Percentiles rank a stretch among this genome's conserved stretches.
These are phyloP conservation scores for Smittia aterrima DNA, from an alignment of 2,888 invertebrate genomes.

Conservation along the genomic window DNA sequence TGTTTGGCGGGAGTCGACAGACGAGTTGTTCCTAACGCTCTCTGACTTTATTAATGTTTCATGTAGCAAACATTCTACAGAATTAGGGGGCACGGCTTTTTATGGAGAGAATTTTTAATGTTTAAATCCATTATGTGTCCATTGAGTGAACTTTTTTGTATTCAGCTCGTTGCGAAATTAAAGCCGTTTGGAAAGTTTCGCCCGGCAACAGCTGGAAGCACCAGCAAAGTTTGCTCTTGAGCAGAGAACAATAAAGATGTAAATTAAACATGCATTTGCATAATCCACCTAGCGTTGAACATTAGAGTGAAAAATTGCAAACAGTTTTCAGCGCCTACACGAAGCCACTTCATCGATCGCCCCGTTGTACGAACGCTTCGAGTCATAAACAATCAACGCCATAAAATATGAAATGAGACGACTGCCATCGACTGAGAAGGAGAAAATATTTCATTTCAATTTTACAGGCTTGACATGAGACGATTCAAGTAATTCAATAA, in stretches of 20 bases:
- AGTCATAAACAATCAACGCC: neutral
- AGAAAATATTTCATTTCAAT: neutral
- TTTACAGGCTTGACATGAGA: neutral
- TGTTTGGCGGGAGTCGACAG: neutral
- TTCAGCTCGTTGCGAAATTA: neutral
- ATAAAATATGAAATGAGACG: neutral
- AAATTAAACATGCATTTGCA: slow-evolving; percentile 32
- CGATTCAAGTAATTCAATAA: neutral
- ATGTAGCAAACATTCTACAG: neutral
- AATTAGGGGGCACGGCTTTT: neutral
- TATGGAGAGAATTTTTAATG: slow-evolving; percentile 26
- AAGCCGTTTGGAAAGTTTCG: neutral
- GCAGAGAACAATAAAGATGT: slow-evolving; percentile 28
- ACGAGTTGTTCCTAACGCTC: neutral
- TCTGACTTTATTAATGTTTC: neutral
- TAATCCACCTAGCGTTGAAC: slow-evolving; percentile 17
- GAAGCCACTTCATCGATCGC: neutral
- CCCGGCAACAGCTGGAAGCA: slow-evolving; percentile 8
- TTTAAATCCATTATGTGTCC: slow-evolving; percentile 15
- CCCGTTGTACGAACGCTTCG: no score
- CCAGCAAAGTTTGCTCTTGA: neutral
- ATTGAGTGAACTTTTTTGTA: slow-evolving; percentile 2
- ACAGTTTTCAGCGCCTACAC: neutral
- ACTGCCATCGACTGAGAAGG: neutral
- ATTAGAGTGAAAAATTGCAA: neutral